Evolutionary conservation across 1,140 invertebrate genomes (phyloP), one percentile per base, ranked within the genome.

Genomic region (Sinonovacula constricta): DNA sequence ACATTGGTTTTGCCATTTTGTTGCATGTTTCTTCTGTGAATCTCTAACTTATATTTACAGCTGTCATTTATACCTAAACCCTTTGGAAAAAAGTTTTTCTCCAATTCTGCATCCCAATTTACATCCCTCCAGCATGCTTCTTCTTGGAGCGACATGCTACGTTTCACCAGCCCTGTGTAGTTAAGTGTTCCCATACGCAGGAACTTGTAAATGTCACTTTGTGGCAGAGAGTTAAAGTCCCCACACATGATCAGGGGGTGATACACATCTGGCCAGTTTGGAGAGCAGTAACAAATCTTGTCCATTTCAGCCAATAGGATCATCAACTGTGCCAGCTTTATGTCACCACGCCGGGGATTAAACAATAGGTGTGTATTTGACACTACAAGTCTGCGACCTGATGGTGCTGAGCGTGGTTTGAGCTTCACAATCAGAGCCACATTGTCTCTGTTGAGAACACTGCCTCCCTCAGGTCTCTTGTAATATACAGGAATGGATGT

Each of bases 311-410:
- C 94, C 18, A 98, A 91, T 3, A 98, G 89, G 39, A 97, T 85
- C 86, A 95, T 88, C 5, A 92, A 67, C 91, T 99, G 98, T 0
- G 96, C 97, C 24, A 98, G 91, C 85, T 97, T 94, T 0, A 98
- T 94, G 90, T 99, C 97, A 28, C 95, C 94, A 28, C 97, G 91
- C 83, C 92, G 94, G 0, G 96, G 96, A 92, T 99, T 99, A 88
- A 95, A 99, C 12, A 99, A 91, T n/a, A 99, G 92, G 92, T 99
- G 98, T 0, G 97, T 99, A 3, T 96, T 99, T 10, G 96, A 96
- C 0, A 99, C 93, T 28, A 96, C 93, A 60, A 97, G 90, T 33
- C 4, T 14, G 63, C 81, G 80, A 51, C 26, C 4, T 14, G 54
- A 7, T 22, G 18, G 31, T 2, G 14, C 7, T 33, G 62, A 49